Conservation (phyloP, 1,140 invertebrate species). For the Heliconius hewitsoni region DNA sequence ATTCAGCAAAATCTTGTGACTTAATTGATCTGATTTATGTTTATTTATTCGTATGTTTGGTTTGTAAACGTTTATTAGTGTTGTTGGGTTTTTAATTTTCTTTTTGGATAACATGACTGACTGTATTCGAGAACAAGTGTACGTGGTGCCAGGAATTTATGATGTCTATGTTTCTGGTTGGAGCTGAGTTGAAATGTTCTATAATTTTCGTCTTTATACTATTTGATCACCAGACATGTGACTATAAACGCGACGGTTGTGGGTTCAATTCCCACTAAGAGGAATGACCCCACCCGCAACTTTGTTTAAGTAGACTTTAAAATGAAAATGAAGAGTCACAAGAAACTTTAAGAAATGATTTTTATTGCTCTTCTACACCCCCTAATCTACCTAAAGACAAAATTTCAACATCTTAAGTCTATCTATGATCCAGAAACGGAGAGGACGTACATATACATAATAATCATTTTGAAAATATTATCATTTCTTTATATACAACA, state of each 20-base stretch:
- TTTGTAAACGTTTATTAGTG: conserved; percentile 2
- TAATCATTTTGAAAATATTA: no score
- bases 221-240: background rate
- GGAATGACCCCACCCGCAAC: no score
- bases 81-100: background rate
- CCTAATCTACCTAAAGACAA: no score
- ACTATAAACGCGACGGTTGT: no score
- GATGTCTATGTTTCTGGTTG: background rate
- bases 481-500: background rate
- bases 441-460: no score
- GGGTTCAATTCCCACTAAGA: no score
- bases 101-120: background rate
- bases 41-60: conserved; percentile 12
- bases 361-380: no score
- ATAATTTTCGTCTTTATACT: background rate
- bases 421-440: no score
- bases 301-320: no score
- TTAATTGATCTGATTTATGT: conserved; percentile 48
- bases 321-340: no score
- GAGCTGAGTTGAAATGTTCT: background rate
- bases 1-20: conserved; percentile 41
- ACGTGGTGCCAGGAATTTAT: background rate
- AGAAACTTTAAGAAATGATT: no score
- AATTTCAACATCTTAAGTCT: no score
- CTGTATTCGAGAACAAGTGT: background rate